Conservation (phyloP, 2,888 invertebrate genomes). For the Chaetoderma sp. region DNA sequence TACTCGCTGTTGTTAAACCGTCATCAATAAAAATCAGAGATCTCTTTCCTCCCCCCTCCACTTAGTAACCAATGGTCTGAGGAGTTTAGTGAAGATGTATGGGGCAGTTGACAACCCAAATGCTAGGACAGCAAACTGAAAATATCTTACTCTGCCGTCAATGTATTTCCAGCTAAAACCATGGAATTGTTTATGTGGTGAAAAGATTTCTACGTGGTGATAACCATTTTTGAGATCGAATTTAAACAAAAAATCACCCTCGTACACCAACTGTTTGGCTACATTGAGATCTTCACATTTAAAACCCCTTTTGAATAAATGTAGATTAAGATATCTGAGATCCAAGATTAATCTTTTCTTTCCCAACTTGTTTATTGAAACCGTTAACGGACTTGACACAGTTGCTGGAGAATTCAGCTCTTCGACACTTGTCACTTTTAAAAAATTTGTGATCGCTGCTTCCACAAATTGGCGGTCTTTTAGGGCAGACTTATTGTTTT, state of each 20-base stretch:
- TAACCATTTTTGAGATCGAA: not conserved
- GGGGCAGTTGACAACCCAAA: not conserved
- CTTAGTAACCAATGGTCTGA: not conserved
- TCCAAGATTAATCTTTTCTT: not conserved
- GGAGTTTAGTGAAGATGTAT: not conserved
- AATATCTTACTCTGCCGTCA: not conserved
- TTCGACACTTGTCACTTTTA: not conserved
- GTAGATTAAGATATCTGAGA: not conserved
- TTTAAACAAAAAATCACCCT: not conserved
- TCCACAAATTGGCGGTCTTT: not conserved
- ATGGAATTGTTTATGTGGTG: too few species aligned
- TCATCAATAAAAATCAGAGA: not conserved
- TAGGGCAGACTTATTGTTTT: not conserved
- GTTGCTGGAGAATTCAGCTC: too few species aligned
- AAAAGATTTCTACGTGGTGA: too few species aligned
- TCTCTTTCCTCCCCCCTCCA: not conserved
- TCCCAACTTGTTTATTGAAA: not conserved
- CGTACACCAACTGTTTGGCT: not conserved
- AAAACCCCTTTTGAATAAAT: not conserved
- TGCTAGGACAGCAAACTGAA: not conserved
- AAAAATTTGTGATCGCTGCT: not conserved
- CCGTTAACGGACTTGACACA: not conserved
- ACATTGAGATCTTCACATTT: not conserved
- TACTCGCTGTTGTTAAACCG: not conserved
- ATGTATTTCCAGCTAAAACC: not conserved